Percentiles rank a stretch among this genome's conserved stretches.
These are phyloP conservation scores for Hypothenemus hampei DNA, from an alignment of 1,140 invertebrate genomes.

Conservation along the genomic window DNA sequence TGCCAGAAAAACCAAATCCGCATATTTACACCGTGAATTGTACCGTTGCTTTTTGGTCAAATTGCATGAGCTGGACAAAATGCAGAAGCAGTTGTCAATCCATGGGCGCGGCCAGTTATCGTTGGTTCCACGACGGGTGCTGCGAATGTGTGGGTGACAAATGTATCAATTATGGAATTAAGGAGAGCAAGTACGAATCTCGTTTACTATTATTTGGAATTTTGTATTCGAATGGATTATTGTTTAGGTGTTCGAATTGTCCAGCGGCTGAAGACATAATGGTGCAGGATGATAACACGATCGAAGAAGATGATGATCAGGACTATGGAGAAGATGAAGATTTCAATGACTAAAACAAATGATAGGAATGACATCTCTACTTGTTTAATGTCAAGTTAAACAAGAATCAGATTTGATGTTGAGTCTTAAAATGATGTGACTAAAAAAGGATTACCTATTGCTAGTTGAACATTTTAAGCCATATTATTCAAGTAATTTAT, in stretches of 20 bases:
- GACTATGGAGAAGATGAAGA: constrained; percentile 30
- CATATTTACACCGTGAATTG: constrained; percentile 74
- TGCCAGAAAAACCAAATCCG: constrained; percentile 57
- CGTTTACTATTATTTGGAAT: not conserved
- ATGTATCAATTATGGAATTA: constrained; percentile 89
- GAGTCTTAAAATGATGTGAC: too few species aligned
- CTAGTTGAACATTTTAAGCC: too few species aligned
- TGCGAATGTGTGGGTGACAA: constrained; percentile 89
- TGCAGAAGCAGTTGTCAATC: constrained; percentile 75
- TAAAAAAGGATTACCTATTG: too few species aligned
- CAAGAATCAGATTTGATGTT: too few species aligned
- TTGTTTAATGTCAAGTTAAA: too few species aligned
- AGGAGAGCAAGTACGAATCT: constrained; percentile 63
- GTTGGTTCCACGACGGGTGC: constrained; percentile 94
- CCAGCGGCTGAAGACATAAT: not conserved
- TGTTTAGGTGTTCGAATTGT: not conserved
- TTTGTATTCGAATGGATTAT: not conserved
- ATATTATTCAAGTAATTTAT: too few species aligned
- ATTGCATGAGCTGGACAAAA: constrained; percentile 86
- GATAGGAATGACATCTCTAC: too few species aligned
- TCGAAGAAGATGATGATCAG: constrained; percentile 21
- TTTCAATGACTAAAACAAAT: not conserved
- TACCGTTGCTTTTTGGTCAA: constrained; percentile 86
- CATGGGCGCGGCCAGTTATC: constrained; percentile 63
- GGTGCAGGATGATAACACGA: constrained; percentile 2